These are phyloP conservation scores for Diplodus sargus DNA, from an alignment of 2,797 vertebrate species.

Conservation along the genomic window DNA sequence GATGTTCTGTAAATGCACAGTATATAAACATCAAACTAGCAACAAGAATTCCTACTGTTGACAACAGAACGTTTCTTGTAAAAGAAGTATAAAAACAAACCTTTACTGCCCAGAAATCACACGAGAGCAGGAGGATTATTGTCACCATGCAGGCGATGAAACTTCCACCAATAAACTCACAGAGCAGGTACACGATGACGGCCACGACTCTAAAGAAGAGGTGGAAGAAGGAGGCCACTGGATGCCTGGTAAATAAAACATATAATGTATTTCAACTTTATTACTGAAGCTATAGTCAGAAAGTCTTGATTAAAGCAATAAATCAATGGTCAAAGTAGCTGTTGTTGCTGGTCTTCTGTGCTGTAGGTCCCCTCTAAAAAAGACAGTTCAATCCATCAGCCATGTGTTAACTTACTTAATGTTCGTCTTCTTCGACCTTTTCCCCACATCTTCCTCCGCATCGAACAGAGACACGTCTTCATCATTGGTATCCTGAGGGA, in stretches of 20 bases:
- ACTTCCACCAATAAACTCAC: slow-evolving; percentile 87
- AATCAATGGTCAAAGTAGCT: not conserved
- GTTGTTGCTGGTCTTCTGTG: not conserved
- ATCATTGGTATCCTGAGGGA: slow-evolving; percentile 89
- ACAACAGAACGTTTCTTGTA: not conserved
- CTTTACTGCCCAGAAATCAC: slow-evolving; percentile 98
- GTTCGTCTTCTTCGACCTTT: slow-evolving; percentile 83
- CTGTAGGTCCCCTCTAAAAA: not conserved
- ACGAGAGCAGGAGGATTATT: slow-evolving; percentile 95
- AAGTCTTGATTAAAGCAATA: not conserved
- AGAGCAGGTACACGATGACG: slow-evolving; percentile 91
- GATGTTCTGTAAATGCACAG: slow-evolving; percentile 87
- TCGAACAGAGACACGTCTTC: slow-evolving; percentile 97
- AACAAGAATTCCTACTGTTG: not conserved
- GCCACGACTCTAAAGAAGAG: slow-evolving; percentile 93
- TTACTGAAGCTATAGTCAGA: not conserved
- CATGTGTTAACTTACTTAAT: slow-evolving; percentile 84
- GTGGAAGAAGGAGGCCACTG: slow-evolving; percentile 95
- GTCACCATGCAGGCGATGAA: slow-evolving; percentile 96
- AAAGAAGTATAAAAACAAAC: slow-evolving; percentile 66
- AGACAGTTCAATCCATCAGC: not conserved
- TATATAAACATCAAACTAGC: too few relatives aligned
- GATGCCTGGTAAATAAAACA: slow-evolving; percentile 85
- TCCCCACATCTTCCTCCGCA: slow-evolving; percentile 89
- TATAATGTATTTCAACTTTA: not conserved